Evolutionary conservation across 92 coral and sea anemone species (phyloP).

Genomic region (Actinostola sp.): DNA sequence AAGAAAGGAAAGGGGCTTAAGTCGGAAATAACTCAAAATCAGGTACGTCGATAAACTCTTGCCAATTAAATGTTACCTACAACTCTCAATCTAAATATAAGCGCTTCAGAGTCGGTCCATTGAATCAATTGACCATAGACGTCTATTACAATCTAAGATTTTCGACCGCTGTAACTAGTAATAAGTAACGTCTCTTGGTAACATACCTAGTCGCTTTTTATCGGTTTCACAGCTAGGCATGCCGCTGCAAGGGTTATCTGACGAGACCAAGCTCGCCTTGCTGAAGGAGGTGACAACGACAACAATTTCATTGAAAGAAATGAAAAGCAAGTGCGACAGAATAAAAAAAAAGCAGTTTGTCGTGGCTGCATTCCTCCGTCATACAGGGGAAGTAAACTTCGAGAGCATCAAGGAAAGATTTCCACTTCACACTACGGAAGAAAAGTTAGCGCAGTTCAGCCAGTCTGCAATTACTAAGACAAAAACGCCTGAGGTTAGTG

Average conservation of each 20-base stretch:
- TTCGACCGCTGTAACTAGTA: no score
- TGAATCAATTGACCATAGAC: no score
- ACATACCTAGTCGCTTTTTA: no score
- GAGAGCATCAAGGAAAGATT: constrained; percentile 42
- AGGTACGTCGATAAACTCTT: constrained; percentile 9
- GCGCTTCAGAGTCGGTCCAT: no score
- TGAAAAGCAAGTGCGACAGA: constrained; percentile 20
- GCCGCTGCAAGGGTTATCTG: constrained; percentile 41
- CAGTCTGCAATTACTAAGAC: neutral
- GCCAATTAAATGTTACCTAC: no score
- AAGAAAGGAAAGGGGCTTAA: constrained; percentile 1
- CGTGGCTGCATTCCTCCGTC: constrained; percentile 21
- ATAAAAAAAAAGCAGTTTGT: constrained; percentile 28
- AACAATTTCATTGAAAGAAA: constrained; percentile 27
- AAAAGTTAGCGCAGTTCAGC: constrained; percentile 47
- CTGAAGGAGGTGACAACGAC: constrained; percentile 13
- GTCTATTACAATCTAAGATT: no score
- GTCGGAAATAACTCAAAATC: constrained; percentile 13
- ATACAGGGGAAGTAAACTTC: constrained; percentile 35
- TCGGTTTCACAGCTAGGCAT: constrained; percentile 30
- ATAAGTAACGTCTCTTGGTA: no score
- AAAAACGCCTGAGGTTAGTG: neutral
- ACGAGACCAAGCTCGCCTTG: constrained; percentile 19
- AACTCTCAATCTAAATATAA: no score
- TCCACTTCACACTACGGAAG: constrained; percentile 53